These are phyloP conservation scores for Betta splendens DNA, from an alignment of 2,797 vertebrate species.

Conservation along the genomic window DNA sequence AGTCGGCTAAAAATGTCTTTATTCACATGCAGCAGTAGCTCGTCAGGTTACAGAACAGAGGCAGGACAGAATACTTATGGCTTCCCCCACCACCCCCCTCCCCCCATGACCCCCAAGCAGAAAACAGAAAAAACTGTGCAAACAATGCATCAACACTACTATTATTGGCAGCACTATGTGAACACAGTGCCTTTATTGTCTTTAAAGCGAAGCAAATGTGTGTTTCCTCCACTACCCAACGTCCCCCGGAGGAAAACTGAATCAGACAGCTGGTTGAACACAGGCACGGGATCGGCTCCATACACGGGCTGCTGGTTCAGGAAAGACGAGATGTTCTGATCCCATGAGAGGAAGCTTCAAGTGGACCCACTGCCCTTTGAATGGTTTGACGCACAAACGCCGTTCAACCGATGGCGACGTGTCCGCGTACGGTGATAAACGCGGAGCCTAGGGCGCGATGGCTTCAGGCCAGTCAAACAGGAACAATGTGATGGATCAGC, in stretches of 20 bases:
- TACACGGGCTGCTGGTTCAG: conserved; percentile 29
- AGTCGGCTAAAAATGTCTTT: conserved; percentile 74
- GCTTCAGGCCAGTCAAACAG: conserved; percentile 38
- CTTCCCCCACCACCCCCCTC: conserved; percentile 41
- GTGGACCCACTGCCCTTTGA: conserved; percentile 4
- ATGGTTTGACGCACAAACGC: conserved; percentile 27
- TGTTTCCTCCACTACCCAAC: conserved; percentile 45
- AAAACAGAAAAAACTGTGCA: conserved; percentile 78
- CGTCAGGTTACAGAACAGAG: conserved; percentile 74
- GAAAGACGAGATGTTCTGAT: conserved; percentile 24
- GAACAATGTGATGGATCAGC: conserved; percentile 47
- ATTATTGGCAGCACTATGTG: conserved; percentile 60
- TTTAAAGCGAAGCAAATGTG: conserved; percentile 68
- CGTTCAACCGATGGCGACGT: too few species aligned
- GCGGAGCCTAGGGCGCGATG: conserved; percentile 30
- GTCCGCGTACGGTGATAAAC: too few species aligned
- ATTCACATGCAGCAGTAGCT: conserved; percentile 82
- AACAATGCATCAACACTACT: conserved; percentile 77
- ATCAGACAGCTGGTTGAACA: conserved; percentile 51
- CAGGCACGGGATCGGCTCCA: conserved; percentile 49
- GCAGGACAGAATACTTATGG: conserved; percentile 60
- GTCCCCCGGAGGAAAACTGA: conserved; percentile 48
- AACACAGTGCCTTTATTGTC: conserved; percentile 62
- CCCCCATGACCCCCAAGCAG: conserved; percentile 57
- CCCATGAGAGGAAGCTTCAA: conserved; percentile 23